phyloP scores from a whole-genome alignment of 2,888 invertebrate genomes.

The Drosophila mimica region DNA sequence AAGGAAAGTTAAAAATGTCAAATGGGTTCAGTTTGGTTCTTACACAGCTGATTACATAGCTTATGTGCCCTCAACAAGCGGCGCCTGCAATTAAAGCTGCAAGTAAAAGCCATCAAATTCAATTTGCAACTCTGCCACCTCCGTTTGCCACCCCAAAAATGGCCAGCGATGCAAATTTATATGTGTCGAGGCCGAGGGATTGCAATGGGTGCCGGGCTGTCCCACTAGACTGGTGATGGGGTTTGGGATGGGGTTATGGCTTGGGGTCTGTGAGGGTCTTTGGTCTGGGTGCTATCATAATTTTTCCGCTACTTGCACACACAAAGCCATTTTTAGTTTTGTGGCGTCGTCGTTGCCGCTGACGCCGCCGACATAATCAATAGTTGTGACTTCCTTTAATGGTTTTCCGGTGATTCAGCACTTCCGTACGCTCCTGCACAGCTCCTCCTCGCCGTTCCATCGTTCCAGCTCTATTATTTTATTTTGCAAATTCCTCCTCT shows the following conservation, averaged over 20 bases:
- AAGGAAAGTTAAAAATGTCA: not conserved
- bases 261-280: constrained; percentile 1
- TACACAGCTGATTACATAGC: constrained; percentile 14
- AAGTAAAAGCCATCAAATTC: constrained; percentile 65
- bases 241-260: not conserved
- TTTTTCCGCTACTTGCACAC: constrained; percentile 70
- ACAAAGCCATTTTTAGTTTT: constrained; percentile 69
- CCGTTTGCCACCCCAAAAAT: constrained; percentile 4
- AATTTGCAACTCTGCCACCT: constrained; percentile 50
- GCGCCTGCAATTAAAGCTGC: constrained; percentile 61
- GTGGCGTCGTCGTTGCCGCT: constrained; percentile 28
- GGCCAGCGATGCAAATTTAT: constrained; percentile 54
- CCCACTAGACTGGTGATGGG: constrained; percentile 10
- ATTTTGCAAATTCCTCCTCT: constrained; percentile 58
- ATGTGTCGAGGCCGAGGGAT: constrained; percentile 55
- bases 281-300: constrained; percentile 63
- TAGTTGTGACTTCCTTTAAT: constrained; percentile 82
- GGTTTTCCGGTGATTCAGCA: constrained; percentile 82
- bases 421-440: constrained; percentile 53
- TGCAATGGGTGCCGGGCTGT: constrained; percentile 32
- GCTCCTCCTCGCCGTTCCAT: constrained; percentile 21
- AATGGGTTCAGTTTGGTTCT: not conserved
- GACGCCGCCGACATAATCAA: constrained; percentile 76
- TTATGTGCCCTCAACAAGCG: constrained; percentile 21
- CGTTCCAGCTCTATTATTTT: constrained; percentile 54